Evolutionary conservation across 1,140 invertebrate genomes (phyloP).

Genomic region (Vanessa tameamea): DNA sequence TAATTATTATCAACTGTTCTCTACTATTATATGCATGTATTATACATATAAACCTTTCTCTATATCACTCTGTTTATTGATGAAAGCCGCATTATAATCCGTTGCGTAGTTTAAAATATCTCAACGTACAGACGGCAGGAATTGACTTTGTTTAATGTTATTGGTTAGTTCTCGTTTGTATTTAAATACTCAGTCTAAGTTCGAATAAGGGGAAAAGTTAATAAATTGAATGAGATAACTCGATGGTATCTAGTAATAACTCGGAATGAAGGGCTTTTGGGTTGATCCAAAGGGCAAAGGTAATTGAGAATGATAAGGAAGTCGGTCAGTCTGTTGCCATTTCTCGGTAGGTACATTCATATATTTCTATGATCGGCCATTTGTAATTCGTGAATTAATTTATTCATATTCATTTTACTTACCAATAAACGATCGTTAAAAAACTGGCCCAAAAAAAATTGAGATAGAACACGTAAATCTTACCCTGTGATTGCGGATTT

Average conservation of each 20-base stretch:
- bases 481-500: too few relatives aligned
- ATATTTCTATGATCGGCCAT: not conserved
- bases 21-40: too few relatives aligned
- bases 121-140: too few relatives aligned
- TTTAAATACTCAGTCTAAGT: slow-evolving; percentile 21
- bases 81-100: too few relatives aligned
- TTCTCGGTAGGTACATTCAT: slow-evolving; percentile 9
- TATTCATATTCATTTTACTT: not conserved
- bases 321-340: slow-evolving; percentile 26
- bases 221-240: slow-evolving; percentile 31
- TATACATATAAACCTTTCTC: too few relatives aligned
- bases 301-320: slow-evolving; percentile 34
- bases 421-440: too few relatives aligned
- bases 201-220: slow-evolving; percentile 18
- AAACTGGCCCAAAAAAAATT: too few relatives aligned
- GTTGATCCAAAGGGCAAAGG: slow-evolving; percentile 34
- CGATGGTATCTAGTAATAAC: slow-evolving; percentile 30
- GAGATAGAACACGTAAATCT: too few relatives aligned
- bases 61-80: too few relatives aligned
- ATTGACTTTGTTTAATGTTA: too few relatives aligned
- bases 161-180: not conserved
- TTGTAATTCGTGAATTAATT: not conserved
- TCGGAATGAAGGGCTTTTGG: slow-evolving; percentile 26
- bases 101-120: too few relatives aligned
- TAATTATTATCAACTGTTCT: too few relatives aligned